Conservation (phyloP, 2,888 invertebrate genomes). For the Axea sp. region DNA sequence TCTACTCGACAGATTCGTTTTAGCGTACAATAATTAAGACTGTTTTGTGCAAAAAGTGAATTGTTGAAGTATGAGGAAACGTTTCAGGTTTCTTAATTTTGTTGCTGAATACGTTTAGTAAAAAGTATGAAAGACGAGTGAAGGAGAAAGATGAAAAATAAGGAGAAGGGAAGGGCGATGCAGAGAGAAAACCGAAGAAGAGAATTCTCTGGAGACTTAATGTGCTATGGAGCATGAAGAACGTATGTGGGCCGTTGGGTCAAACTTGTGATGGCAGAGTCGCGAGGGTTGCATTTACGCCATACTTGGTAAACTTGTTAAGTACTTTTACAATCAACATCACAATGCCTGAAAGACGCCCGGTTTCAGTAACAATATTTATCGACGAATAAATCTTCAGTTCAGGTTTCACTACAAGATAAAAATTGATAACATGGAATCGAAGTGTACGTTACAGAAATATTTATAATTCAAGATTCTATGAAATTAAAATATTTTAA, state of each 20-base stretch:
- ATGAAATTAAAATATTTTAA: too few species aligned
- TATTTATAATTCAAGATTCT: too few species aligned
- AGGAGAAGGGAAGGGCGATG: slow-evolving; percentile 10
- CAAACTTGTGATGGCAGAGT: slow-evolving; percentile 63
- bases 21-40: slow-evolving; percentile 9
- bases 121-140: slow-evolving; percentile 37
- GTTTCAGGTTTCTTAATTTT: slow-evolving; percentile 24
- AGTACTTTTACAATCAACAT: slow-evolving; percentile 42
- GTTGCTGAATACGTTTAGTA: slow-evolving; percentile 19
- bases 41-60: slow-evolving; percentile 11
- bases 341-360: slow-evolving; percentile 29
- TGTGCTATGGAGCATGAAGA: slow-evolving; percentile 64
- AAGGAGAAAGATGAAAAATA: slow-evolving; percentile 23
- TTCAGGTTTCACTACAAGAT: too few species aligned
- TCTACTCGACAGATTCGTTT: slow-evolving; percentile 4
- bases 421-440: too few species aligned
- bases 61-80: slow-evolving; percentile 18
- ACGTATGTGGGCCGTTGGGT: slow-evolving; percentile 68
- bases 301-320: slow-evolving; percentile 37
- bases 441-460: too few species aligned
- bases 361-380: slow-evolving; percentile 32
- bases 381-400: slow-evolving; percentile 50
- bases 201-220: slow-evolving; percentile 68
- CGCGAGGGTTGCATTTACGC: slow-evolving; percentile 55
- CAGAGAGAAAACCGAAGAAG: slow-evolving; percentile 45